phyloP scores from a whole-genome alignment of 2,797 vertebrate genomes.

The Ctenopoma kingsleyae region DNA sequence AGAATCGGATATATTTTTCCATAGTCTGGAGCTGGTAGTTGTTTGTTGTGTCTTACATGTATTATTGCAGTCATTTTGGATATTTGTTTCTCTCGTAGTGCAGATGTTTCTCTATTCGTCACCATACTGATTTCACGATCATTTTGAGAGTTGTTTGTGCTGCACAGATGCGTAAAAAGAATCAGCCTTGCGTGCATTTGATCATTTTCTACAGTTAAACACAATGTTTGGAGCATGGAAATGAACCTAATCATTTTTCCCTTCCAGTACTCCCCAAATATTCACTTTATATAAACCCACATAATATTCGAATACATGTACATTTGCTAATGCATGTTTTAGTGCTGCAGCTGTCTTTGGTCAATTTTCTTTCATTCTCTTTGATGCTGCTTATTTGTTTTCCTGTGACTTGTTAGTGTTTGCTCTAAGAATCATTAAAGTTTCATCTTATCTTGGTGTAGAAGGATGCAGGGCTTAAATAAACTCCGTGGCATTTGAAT shows the following conservation, averaged over 20 bases:
- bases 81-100: too few species aligned
- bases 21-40: too few species aligned
- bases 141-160: too few species aligned
- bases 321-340: background rate
- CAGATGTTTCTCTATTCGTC: too few species aligned
- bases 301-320: background rate
- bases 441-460: slow-evolving; percentile 50
- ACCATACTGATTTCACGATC: too few species aligned
- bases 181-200: background rate
- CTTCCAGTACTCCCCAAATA: background rate
- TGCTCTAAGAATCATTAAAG: slow-evolving; percentile 55
- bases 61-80: too few species aligned
- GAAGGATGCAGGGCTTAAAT: slow-evolving; percentile 26
- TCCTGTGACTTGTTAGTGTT: slow-evolving; percentile 53
- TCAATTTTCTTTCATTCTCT: background rate
- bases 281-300: slow-evolving; percentile 13
- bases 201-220: slow-evolving; percentile 2
- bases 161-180: too few species aligned
- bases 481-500: slow-evolving; percentile 32
- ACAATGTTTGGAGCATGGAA: background rate
- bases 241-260: background rate
- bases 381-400: slow-evolving; percentile 46
- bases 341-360: slow-evolving; percentile 5
- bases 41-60: too few species aligned
- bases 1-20: too few species aligned